Evolutionary conservation across 2,888 invertebrate genomes (phyloP), one percentile per base, ranked within the genome.

Genomic region (Operophtera brumata): DNA sequence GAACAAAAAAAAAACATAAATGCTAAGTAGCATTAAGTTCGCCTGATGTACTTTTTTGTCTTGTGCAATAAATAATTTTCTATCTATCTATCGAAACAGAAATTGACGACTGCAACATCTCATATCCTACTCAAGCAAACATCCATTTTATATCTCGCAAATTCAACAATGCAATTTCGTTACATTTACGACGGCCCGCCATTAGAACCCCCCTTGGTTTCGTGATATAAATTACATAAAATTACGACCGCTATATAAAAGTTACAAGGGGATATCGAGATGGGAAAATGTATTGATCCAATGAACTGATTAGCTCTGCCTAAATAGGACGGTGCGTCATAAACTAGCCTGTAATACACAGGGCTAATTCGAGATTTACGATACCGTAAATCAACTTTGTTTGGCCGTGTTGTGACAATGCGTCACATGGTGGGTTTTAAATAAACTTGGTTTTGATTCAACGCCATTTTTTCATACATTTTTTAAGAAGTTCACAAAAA

Each of bases 341-440:
- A 84, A 85, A 84, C 76, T 59, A 59, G 63, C 57, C 72, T 54
- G 51, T 43, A 28, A 46, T 54, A 67, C 78, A 71, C 76, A 74
- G 69, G 69, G 70, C 84, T 83, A 84, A 85, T 85, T 82, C 76
- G 72, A 77, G 77, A 85, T 86, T 86, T 86, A 86, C 74, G 80
- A 73, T 68, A 66, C 66, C 71, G 70, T 85, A 84, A 83, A 85
- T 85, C 76, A 79, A 65, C 67, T 68, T 66, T 79, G 79, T 81
- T 82, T 79, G 72, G 67, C 57, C 53, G 62, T 74, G 73, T 77
- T 79, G 78, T 75, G 75, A 77, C 75, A 73, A 72, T 46, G 45
- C 40, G 45, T 36, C 43, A 49, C 36, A 50, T 50, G 50, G 37
- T 32, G 30, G 10, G 6, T 44, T 44, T 25, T 34, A 36, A 45